Base-by-base conservation (phyloP, 2,797 vertebrate species). In the Propithecus deckenii region DNA sequence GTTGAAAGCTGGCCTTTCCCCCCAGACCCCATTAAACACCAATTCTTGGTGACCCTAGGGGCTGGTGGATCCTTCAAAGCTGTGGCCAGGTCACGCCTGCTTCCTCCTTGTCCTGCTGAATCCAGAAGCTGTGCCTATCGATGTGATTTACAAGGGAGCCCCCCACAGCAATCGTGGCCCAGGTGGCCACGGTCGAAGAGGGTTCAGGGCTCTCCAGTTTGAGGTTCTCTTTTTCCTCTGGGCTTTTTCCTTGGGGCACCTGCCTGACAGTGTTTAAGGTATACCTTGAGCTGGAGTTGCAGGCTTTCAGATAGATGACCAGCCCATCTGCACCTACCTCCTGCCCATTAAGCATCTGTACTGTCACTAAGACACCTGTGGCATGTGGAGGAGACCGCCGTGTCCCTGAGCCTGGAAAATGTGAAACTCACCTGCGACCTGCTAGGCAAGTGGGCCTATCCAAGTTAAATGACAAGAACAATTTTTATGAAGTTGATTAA, bases 361-460 rank as follows among this genome's bases (percentile, higher is more conserved):
- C 86, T 83, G 81, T 91, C 90, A 87, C 28, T 89, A 67, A 81
- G 74, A 95, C 76, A 72, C 94, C 84, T 86, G 41, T 85, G 88
- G 85, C 79, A 30, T 86, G 52, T 48, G 74, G 92, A 92, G 43
- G 95, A 95, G 86, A 89, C 57, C 4, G 15, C 90, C 92, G 69
- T 97, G 97, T 95, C 98, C 97, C 94, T 88, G 96, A 97, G 96
- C 96, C 98, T 98, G 94, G 95, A 98, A 97, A 98, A 98, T 98
- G 97, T 98, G 97, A 97, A 95, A 81, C 84, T 97, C 89, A 93
- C 93, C 95, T 97, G 80, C 88, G 90, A 83, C 97, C 95, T 97
- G 92, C 86, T 89, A 96, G 88, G 79, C 90, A 71, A 93, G 91
- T 75, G 81, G 97, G 93, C 93, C 79, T 96, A 74, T 63, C 69